Evolutionary conservation across 2,797 vertebrate genomes (phyloP).

Genomic region (Rallus crepitans): DNA sequence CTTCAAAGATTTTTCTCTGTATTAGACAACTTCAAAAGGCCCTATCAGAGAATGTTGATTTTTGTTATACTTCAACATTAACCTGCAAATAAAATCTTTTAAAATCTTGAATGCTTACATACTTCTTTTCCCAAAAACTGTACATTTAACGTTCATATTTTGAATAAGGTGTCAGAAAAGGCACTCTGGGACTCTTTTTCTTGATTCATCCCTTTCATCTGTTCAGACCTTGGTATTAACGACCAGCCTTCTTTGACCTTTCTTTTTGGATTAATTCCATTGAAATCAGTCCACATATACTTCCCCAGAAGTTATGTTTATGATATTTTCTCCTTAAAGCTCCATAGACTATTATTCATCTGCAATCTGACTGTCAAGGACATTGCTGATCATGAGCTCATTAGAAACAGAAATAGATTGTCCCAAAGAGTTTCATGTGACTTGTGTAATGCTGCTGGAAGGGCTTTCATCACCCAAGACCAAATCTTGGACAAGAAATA

Average conservation of each 20-base stretch:
- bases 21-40: not conserved
- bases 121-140: not conserved
- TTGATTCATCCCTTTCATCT: not conserved
- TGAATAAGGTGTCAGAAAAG: not conserved
- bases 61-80: not conserved
- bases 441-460: not conserved
- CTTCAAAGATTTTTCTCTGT: not conserved
- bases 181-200: not conserved
- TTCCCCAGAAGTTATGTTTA: not conserved
- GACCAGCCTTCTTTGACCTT: not conserved
- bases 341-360: not conserved
- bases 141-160: not conserved
- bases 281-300: not conserved
- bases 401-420: not conserved
- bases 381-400: not conserved
- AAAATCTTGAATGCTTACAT: not conserved
- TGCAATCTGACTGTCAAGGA: not conserved
- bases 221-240: not conserved
- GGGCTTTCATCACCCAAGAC: not conserved
- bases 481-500: not conserved
- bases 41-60: fast-evolving
- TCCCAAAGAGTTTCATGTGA: not conserved
- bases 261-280: not conserved
- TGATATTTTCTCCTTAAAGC: not conserved
- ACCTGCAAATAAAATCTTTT: not conserved